These are phyloP conservation scores for Paracanthobrama guichenoti DNA, from an alignment of 2,113 vertebrate genomes.

Conservation along the genomic window DNA sequence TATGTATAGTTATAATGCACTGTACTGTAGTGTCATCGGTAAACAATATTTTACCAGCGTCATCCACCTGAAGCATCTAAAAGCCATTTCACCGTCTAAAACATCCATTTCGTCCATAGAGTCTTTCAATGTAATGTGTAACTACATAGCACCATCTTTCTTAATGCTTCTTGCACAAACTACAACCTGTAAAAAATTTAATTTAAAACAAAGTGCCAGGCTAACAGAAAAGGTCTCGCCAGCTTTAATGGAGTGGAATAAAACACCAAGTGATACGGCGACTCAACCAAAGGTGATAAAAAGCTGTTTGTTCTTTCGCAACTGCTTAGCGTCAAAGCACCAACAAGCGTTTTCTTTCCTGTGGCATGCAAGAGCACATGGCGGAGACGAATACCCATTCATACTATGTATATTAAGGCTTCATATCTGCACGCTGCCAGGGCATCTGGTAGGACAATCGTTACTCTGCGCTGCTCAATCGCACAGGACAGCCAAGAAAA, in stretches of 20 bases:
- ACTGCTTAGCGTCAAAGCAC: background rate
- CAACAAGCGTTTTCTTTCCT: slow-evolving; percentile 11
- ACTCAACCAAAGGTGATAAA: background rate
- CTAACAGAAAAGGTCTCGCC: too few species aligned
- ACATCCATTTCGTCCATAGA: slow-evolving; percentile 37
- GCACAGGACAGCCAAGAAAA: background rate
- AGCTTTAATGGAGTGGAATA: background rate
- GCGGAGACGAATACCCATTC: slow-evolving; percentile 17
- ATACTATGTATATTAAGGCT: slow-evolving; percentile 48
- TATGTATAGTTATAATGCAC: slow-evolving; percentile 2
- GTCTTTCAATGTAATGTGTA: slow-evolving; percentile 12
- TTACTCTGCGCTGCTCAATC: slow-evolving; percentile 1
- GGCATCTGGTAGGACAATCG: slow-evolving; percentile 16
- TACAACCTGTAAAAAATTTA: background rate
- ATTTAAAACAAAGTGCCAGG: background rate
- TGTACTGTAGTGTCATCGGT: slow-evolving; percentile 29
- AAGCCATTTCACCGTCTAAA: slow-evolving; percentile 6
- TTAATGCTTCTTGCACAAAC: background rate
- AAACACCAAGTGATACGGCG: background rate
- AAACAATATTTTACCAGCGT: slow-evolving; percentile 4
- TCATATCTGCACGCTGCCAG: slow-evolving; percentile 41
- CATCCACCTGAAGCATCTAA: slow-evolving; percentile 7
- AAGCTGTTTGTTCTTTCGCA: background rate
- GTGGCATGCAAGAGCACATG: slow-evolving; percentile 34
- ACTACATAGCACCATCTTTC: slow-evolving; percentile 39